Conservation (phyloP, 2,797 vertebrate genomes). For the Babyrousa celebensis region DNA sequence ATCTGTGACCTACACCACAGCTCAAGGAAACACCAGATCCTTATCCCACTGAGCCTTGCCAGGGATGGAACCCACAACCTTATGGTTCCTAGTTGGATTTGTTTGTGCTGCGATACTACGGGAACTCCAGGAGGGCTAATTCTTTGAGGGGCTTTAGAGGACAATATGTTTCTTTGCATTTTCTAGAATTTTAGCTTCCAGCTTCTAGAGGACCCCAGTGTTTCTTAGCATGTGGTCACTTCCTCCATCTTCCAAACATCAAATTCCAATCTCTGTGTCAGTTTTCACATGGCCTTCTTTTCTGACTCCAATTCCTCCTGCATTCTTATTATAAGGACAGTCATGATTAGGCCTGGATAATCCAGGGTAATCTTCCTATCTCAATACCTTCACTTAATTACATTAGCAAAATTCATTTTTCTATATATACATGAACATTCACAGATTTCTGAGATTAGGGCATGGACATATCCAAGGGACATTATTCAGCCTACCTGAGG, state of each 20-base stretch:
- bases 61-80: too few relatives aligned
- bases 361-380: not conserved
- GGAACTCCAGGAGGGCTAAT: not conserved
- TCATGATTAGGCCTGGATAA: not conserved
- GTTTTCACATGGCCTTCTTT: not conserved
- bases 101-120: too few relatives aligned
- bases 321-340: not conserved
- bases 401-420: not conserved
- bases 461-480: not conserved
- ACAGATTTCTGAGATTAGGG: not conserved
- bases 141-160: too few relatives aligned
- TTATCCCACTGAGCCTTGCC: too few relatives aligned
- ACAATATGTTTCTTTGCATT: not conserved
- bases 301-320: not conserved
- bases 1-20: too few relatives aligned
- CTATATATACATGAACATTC: not conserved
- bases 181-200: not conserved
- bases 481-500: not conserved
- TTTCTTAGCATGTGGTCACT: not conserved
- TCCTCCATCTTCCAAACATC: not conserved
- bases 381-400: not conserved
- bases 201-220: not conserved
- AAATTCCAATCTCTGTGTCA: not conserved
- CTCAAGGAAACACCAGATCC: too few relatives aligned
- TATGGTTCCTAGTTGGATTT: too few relatives aligned